Conservation (phyloP, 2,113 vertebrate species). For the Caranx ignobilis region DNA sequence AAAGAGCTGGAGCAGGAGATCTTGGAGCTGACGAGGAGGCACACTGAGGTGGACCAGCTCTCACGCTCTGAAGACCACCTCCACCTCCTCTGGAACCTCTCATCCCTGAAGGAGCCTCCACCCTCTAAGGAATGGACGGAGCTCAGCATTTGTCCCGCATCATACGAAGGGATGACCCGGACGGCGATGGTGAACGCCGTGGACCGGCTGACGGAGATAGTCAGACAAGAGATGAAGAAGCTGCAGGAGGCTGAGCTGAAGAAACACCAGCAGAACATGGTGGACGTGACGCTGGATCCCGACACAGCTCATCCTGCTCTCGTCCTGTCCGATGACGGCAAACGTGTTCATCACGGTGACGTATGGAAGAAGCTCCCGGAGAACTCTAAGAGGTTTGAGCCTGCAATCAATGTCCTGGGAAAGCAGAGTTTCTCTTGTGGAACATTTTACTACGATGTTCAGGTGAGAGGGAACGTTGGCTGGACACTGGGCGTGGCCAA, state of each 20-base stretch:
- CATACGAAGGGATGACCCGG: neutral
- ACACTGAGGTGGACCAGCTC: too few species aligned
- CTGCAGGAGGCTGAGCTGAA: too few species aligned
- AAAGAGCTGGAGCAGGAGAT: too few species aligned
- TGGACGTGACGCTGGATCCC: conserved; percentile 26
- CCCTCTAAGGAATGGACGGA: too few species aligned
- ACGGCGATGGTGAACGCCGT: neutral
- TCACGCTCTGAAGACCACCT: too few species aligned
- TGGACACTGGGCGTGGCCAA: conserved; percentile 1
- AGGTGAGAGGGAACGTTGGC: neutral
- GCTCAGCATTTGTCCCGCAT: too few species aligned
- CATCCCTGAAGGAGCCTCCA: too few species aligned
- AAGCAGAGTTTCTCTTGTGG: conserved; percentile 23
- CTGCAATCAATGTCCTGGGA: neutral
- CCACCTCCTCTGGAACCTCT: too few species aligned
- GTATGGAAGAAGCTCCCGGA: neutral
- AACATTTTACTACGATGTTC: conserved; percentile 14
- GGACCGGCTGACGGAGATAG: too few species aligned
- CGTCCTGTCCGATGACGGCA: conserved; percentile 14
- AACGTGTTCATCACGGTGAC: neutral
- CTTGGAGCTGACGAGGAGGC: too few species aligned
- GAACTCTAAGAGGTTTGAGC: neutral
- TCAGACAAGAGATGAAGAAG: too few species aligned
- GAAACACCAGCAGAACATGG: neutral
- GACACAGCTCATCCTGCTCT: conserved; percentile 15